A percentile compares a stretch with the other conserved stretches of the same genome.
These are phyloP conservation scores for Tetranychus truncatus DNA, from an alignment of 2,888 invertebrate species.

Conservation along the genomic window DNA sequence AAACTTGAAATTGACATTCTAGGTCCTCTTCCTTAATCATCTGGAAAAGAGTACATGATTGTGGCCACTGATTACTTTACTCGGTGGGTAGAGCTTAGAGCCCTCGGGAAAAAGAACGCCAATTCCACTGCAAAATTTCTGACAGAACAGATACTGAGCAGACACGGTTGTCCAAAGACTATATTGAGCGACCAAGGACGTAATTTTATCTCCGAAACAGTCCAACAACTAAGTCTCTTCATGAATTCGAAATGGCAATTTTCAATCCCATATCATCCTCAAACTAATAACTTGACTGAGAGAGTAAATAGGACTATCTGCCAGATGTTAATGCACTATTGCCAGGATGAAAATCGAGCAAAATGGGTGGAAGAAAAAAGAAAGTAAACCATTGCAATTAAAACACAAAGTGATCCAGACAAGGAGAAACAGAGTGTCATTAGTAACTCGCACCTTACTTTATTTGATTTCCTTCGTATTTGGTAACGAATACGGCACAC, in stretches of 20 bases:
- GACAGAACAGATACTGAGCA: not conserved
- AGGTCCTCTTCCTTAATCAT: not conserved
- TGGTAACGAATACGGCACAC: too few species aligned
- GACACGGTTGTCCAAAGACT: not conserved
- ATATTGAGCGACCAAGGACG: slow-evolving; percentile 12
- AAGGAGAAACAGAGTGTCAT: too few species aligned
- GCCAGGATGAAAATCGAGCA: not conserved
- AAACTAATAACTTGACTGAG: slow-evolving; percentile 11
- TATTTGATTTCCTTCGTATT: too few species aligned
- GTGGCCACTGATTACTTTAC: slow-evolving; percentile 1
- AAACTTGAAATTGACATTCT: too few species aligned
- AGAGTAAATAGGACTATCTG: slow-evolving; percentile 3
- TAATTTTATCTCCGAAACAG: not conserved
- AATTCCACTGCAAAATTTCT: not conserved
- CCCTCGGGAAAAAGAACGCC: not conserved
- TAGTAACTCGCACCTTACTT: too few species aligned
- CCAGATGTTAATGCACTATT: slow-evolving; percentile 16
- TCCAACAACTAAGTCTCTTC: not conserved
- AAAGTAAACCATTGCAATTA: too few species aligned
- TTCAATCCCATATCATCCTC: slow-evolving; percentile 1
- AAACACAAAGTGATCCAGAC: too few species aligned
- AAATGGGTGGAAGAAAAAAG: slow-evolving; percentile 9
- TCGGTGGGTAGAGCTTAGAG: not conserved
- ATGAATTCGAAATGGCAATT: not conserved
- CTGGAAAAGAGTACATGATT: not conserved